Conservation (phyloP, 2,888 invertebrate species). For the Hymenopus coronatus region DNA sequence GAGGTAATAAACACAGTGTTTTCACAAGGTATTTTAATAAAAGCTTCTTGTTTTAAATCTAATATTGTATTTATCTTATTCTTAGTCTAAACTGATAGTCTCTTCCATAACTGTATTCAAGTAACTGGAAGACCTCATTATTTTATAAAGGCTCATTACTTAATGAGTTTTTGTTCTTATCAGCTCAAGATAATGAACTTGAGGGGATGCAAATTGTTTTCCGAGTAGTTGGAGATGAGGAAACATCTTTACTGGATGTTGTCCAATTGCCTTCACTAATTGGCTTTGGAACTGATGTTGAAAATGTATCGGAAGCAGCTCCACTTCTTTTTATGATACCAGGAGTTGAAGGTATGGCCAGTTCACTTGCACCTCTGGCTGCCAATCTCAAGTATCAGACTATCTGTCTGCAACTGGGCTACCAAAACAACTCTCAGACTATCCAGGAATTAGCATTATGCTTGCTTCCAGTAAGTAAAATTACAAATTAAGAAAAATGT, state of each 20-base stretch:
- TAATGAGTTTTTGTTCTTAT: not conserved
- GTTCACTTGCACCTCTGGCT: slow-evolving; percentile 53
- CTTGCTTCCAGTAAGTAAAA: slow-evolving; percentile 52
- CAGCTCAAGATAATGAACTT: not conserved
- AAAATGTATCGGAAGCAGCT: not conserved
- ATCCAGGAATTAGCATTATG: slow-evolving; percentile 53
- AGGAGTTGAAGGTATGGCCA: slow-evolving; percentile 49
- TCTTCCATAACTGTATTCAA: too few species aligned
- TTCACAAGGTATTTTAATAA: too few species aligned
- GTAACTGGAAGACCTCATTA: too few species aligned
- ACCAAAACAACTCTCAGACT: slow-evolving; percentile 46
- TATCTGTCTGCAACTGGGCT: slow-evolving; percentile 56
- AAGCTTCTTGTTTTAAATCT: too few species aligned
- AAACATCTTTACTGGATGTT: not conserved
- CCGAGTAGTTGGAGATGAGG: slow-evolving; percentile 4
- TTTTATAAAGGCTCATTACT: too few species aligned
- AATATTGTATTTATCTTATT: too few species aligned
- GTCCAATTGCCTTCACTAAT: not conserved
- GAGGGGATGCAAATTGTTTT: not conserved
- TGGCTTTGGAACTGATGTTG: not conserved
- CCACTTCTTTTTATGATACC: slow-evolving; percentile 13
- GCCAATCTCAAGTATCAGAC: slow-evolving; percentile 52
- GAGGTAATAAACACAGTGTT: too few species aligned
- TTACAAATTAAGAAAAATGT: not conserved
- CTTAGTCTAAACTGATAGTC: too few species aligned